Evolutionary conservation across 2,797 vertebrate species (phyloP), one percentile per base, ranked within the genome.

Genomic region (Oryzias sinensis): DNA sequence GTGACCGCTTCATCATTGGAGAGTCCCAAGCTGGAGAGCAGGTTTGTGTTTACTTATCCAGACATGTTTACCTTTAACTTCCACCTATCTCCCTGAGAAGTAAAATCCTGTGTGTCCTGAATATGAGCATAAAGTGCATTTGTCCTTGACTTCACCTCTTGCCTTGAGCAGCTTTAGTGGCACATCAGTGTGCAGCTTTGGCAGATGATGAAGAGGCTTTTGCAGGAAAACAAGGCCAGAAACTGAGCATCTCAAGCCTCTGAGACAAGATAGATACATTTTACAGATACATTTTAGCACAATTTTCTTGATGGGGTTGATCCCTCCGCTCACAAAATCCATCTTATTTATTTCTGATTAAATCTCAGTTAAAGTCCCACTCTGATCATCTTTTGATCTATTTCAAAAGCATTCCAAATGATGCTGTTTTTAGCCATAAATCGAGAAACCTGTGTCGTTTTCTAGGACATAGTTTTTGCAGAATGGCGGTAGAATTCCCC

Each of bases 11-110:
- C 87, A 98, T 99, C 89, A 99, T 99, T 65, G 97, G 97, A 67
- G 97, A 99, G 88, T 99, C 97, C 72, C 96, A 99, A 90, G 97
- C 97, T 79, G 97, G 97, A 81, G 96, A 99, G 73, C 97, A 98
- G 94, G 97, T 99, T 50, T 3, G 76, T 49, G 7, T 57, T 44
- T 51, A 65, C 41, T 44, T 14, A 43, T 40, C 27, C 50, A 20
- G 16, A 22, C 58, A 24, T 40, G 49, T 37, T 11, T 37, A 37
- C 33, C 33, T 37, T 37, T 37, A 13, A 37, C 27, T 11, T 24
- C 15, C 48, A 50, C 9, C 14, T 16, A 29, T 68, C 43, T 4
- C 9, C 2, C 52, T 16, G 50, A 37, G 33, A 37, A 37, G 33
- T 3, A 37, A 37, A 13, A 9, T 9, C 2, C 33, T 1, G 9